Evolutionary conservation across 2,113 vertebrate genomes (phyloP).

Genomic region (Urocitellus parryii): DNA sequence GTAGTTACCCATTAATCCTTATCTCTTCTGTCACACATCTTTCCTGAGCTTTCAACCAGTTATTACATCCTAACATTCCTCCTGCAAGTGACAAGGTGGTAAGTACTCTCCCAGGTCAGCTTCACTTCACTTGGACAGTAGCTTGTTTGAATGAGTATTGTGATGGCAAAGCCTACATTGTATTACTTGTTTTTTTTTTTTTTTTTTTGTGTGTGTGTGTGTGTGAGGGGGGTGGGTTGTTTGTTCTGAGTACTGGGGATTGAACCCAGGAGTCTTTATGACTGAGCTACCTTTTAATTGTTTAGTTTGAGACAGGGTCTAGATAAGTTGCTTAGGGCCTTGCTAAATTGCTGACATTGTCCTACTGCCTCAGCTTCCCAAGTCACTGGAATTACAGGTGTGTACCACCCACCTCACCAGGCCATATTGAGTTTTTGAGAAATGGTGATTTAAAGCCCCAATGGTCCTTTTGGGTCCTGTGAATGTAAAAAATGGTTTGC

Average conservation of each 20-base stretch:
- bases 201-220: too few species aligned
- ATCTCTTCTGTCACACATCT: background rate
- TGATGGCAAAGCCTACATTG: background rate
- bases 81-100: background rate
- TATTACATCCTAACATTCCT: background rate
- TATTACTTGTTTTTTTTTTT: constrained; percentile 15
- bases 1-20: background rate
- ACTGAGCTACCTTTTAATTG: too few species aligned
- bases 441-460: constrained; percentile 19
- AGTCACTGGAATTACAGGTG: too few species aligned
- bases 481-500: constrained; percentile 5
- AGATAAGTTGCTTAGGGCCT: too few species aligned
- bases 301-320: too few species aligned
- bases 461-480: background rate
- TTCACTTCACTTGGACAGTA: background rate
- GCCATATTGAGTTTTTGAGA: constrained; percentile 10
- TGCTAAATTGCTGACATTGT: too few species aligned
- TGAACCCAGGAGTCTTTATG: too few species aligned
- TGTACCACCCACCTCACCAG: too few species aligned
- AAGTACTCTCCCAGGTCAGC: background rate
- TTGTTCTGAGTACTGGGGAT: too few species aligned
- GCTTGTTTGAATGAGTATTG: background rate
- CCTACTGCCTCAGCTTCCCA: too few species aligned
- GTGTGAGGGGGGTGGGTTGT: too few species aligned
- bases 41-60: background rate